These are phyloP conservation scores for Mythimna pallens DNA, from an alignment of 2,888 invertebrate species.

Conservation along the genomic window DNA sequence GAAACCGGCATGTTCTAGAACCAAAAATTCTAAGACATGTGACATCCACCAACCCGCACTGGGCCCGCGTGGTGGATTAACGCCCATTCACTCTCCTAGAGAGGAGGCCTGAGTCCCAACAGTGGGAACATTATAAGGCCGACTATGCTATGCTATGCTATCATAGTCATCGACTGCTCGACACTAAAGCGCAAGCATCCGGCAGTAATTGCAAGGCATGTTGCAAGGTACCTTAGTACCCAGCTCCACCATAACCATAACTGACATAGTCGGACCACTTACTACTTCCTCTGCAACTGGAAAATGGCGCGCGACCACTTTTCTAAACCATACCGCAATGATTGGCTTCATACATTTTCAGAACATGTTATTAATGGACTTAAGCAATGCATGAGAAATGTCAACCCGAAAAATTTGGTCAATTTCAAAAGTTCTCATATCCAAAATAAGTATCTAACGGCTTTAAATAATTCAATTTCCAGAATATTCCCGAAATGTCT, in stretches of 20 bases:
- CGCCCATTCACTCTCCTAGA: too few species aligned
- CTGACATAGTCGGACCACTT: slow-evolving; percentile 39
- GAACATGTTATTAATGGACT: neutral
- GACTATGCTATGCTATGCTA: too few species aligned
- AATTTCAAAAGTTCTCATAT: neutral
- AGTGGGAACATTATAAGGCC: too few species aligned
- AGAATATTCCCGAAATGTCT: neutral
- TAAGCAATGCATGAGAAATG: neutral
- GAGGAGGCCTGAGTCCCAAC: too few species aligned
- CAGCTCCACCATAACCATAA: slow-evolving; percentile 29
- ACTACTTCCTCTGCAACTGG: slow-evolving; percentile 54
- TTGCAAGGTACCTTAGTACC: slow-evolving; percentile 34
- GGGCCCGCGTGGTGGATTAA: too few species aligned
- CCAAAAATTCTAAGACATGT: too few species aligned
- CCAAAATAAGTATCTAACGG: neutral
- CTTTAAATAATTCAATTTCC: neutral
- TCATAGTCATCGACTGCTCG: neutral
- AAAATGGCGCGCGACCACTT: slow-evolving; percentile 43
- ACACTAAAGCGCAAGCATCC: slow-evolving; percentile 36
- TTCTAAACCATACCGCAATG: slow-evolving; percentile 48
- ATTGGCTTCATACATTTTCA: slow-evolving; percentile 24
- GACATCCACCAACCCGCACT: too few species aligned
- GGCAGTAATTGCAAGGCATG: slow-evolving; percentile 46
- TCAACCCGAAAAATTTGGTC: neutral
- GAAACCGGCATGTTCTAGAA: too few species aligned